Evolutionary conservation across 2,113 vertebrate genomes (phyloP), one percentile per base, ranked within the genome.

Genomic region (Aspiorhynchus laticeps): DNA sequence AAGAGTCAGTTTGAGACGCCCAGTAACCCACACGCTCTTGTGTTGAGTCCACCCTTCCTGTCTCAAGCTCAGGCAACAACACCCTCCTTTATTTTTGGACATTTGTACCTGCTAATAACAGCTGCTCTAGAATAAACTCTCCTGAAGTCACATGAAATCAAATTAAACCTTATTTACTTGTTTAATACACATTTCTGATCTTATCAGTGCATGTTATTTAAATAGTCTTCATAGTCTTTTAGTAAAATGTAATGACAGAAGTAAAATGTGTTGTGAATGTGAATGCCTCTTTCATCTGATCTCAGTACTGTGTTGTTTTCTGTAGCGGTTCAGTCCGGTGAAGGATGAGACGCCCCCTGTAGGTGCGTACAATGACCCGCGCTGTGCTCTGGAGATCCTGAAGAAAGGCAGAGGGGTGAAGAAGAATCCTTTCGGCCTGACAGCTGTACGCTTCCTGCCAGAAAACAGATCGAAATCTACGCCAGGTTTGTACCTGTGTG

Each of bases 281-380:
- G 61, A 46, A 41, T 31, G 15, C 21, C 69, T 24, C 36, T 61
- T 38, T 65, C 1, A 4, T 41, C 24, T 67, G 80, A 59, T 28
- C 4, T 28, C 19, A 24, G 31, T 24, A 15, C 15, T 74, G 56
- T 38, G 61, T 9, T 51, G 41, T n/a, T 33, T 82, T 19, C 17
- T 11, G 87, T 88, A 97, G 96, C 93, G 94, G 85, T 97, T 98
- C 88, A 71, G 83, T 36, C 59, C 88, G 26, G 38, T 91, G 53
- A 96, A 95, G 91, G 95, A 96, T 88, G 88, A 92, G 85, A 88
- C 94, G 43, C 95, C 95, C 77, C 95, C 95, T 94, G 95, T 96
- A 87, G 96, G 94, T 36, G 88, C 87, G 1, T 96, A 96, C 85
- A 90, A 95, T 86, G 95, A 96, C 91, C 93, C 91, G 4, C 83